Evolutionary conservation across 2,888 invertebrate species (phyloP), one percentile per base, ranked within the genome.

Genomic region (Choreutis nemorana): DNA sequence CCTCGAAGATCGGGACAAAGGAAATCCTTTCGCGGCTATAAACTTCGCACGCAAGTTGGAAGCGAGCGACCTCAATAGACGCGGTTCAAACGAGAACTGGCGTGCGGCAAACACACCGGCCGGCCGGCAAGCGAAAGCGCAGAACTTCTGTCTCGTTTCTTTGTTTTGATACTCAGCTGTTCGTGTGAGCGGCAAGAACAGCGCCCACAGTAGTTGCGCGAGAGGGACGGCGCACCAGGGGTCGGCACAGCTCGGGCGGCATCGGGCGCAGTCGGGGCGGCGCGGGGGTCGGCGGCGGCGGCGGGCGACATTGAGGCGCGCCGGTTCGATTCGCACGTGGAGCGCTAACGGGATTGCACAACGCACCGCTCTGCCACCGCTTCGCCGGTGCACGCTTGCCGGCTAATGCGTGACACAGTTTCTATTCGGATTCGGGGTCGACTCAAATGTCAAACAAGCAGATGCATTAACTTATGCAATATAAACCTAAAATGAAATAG

Each of bases 141-240:
- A 65, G 66, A 73, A 70, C 58, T 57, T 59, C 71, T 66, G 78
- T 77, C 73, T 73, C 78, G 53, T 67, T 72, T 65, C 61, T 77
- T 81, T 80, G 80, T 79, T 78, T 77, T 80, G 78, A 73, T 78
- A 73, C 77, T 78, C 79, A 79, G 78, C 79, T 78, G 77, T 75
- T 77, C 52, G 62, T 39, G 53, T 34, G 61, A 66, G 55, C 41
- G 66, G 59, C 66, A 61, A 35, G 42, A 26, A 39, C 39, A 30
- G 41, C 35, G 33, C 50, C 52, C 53, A 50, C 55, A 55, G 59
- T 60, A 55, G 56, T 62, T 61, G 58, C 36, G 36, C 29, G 42
- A 50, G 43, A 16, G 46, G 43, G 48, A 32, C n/a, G 42, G 45
- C 32, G 34, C 26, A 31, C 16, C 43, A 42, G 46, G 43, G 37